Evolutionary conservation across 2,113 vertebrate genomes (phyloP), one percentile per base, ranked within the genome.

Genomic region (Microcebus tavaratra): DNA sequence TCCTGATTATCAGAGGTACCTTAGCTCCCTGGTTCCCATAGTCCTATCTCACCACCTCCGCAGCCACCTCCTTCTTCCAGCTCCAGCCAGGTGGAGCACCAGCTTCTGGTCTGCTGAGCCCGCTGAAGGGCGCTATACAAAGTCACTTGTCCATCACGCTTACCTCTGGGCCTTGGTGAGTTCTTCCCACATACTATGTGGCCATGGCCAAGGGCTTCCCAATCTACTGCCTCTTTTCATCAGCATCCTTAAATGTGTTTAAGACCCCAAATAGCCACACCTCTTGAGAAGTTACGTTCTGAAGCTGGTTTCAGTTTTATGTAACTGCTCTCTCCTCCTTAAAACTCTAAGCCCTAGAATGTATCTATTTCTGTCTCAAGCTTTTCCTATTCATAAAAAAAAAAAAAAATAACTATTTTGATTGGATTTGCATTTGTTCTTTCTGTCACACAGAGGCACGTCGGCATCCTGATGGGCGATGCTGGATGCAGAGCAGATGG

Each of bases 371-470:
- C 72, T 91, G 39, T 73, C 39, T 84, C 73, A 53, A 4, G 73
- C 75, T 53, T 94, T 94, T 72, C 34, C 39, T 93, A 53, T 23
- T 96, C 42, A 83, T 78, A 83, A 76, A 67, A 75, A 59, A 76
- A 67, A 75, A 59, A 36, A 76, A 61, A 63, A 45, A 36, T 39
- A 48, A 39, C 50, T 92, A 48, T 88, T 95, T 95, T 55, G 59
- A 39, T 72, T 76, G 76, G 84, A 63, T 92, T 80, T 92, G 76
- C 67, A 63, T 84, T 86, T 86, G 31, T 67, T 83, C 67, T 90
- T 67, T 73, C n/a, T 76, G 50, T 78, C 67, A 29, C 29, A 11
- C n/a, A 42, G 95, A 48, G 27, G 21, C 8, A 48, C 12, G 15
- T 55, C 50, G 57, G 34, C 45, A 36, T 34, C 12, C 11, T 53